Conservation (phyloP, 2,113 vertebrate genomes). For the Albula glossodonta region DNA sequence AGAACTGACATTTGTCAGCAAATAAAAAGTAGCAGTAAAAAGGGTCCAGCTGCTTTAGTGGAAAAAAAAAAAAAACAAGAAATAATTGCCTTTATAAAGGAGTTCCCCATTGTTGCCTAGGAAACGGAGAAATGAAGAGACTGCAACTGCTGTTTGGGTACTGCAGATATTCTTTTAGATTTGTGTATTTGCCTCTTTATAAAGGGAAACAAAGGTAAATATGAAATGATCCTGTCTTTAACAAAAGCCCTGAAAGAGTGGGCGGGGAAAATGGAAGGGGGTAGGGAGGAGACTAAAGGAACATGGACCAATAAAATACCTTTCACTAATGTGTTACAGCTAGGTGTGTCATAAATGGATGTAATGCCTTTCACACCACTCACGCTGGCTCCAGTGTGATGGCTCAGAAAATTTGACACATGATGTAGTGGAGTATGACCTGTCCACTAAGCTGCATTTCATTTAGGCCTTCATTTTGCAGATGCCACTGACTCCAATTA, state of each 20-base stretch:
- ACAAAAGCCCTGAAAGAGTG: not conserved
- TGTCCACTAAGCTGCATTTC: not conserved
- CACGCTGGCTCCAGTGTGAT: no score
- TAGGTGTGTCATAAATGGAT: not conserved
- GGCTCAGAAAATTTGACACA: not conserved
- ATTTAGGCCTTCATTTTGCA: not conserved
- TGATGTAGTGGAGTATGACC: not conserved
- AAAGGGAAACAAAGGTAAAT: conserved; percentile 36
- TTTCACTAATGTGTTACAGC: not conserved
- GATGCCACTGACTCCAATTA: not conserved
- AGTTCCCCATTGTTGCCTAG: conserved; percentile 54
- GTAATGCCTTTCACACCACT: no score
- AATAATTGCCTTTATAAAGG: conserved; percentile 52
- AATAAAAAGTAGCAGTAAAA: conserved; percentile 12
- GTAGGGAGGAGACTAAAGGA: conserved; percentile 21
- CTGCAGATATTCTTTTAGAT: conserved; percentile 25
- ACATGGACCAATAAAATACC: not conserved
- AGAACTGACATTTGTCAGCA: conserved; percentile 5
- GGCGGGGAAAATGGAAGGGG: not conserved
- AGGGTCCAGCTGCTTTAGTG: conserved; percentile 36
- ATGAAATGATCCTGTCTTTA: conserved; percentile 31
- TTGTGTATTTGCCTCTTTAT: conserved; percentile 45
- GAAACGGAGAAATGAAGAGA: conserved; percentile 52
- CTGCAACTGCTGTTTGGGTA: conserved; percentile 28
- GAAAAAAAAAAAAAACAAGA: conserved; percentile 41